phyloP scores from a whole-genome alignment of 2,113 vertebrate genomes.

The Tragelaphus imberbis region DNA sequence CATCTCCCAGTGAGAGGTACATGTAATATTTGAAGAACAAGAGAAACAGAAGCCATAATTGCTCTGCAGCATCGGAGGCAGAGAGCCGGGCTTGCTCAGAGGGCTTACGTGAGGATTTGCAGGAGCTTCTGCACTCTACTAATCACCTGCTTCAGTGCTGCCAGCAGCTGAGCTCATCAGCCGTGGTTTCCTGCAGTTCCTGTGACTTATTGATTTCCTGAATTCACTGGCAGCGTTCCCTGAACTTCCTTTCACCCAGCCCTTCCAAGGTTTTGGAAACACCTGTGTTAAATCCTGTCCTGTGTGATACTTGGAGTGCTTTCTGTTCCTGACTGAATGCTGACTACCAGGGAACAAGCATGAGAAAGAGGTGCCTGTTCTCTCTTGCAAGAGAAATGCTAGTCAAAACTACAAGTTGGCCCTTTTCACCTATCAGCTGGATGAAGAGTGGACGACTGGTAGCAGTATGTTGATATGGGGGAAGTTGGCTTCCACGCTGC shows the following conservation, averaged over 20 bases:
- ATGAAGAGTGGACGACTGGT: not conserved
- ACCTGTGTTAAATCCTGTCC: conserved; percentile 49
- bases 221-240: conserved; percentile 43
- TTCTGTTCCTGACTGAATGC: not conserved
- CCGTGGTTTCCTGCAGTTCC: conserved; percentile 47
- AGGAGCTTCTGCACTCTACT: not conserved
- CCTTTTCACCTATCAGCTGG: not conserved
- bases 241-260: not conserved
- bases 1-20: not conserved
- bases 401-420: not conserved
- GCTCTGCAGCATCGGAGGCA: not conserved
- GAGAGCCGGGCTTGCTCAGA: not conserved
- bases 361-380: not conserved
- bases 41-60: not conserved
- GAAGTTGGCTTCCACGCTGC: not conserved
- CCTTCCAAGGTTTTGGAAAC: conserved; percentile 50
- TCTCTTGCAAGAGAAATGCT: not conserved
- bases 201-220: conserved; percentile 22
- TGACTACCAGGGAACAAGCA: not conserved
- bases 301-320: not conserved
- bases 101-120: conserved; percentile 46
- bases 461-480: not conserved
- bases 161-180: conserved; percentile 5
- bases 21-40: not conserved
- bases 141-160: conserved; percentile 23